A percentile compares a stretch with the other conserved stretches of the same genome.
Conservation (phyloP, 2,888 invertebrate species). For the Chouioia cunea region DNA sequence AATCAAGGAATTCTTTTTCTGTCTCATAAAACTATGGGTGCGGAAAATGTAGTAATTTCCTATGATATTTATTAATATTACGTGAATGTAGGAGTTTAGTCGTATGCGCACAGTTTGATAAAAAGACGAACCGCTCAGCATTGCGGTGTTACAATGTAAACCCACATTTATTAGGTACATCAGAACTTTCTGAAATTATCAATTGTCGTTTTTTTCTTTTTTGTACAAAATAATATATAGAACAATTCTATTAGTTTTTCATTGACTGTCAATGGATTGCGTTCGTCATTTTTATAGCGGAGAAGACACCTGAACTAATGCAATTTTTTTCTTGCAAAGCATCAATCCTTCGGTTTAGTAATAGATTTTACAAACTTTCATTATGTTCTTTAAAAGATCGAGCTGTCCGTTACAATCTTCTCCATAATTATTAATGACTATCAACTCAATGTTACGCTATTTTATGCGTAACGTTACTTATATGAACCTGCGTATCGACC, state of each 20-base stretch:
- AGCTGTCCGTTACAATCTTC: conserved; percentile 14
- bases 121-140: conserved; percentile 13
- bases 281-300: not conserved
- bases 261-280: conserved; percentile 18
- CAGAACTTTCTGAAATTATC: conserved; percentile 4
- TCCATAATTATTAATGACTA: conserved; percentile 2
- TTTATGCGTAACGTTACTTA: conserved; percentile 25
- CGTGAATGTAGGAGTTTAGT: conserved; percentile 15
- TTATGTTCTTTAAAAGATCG: not conserved
- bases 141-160: not conserved
- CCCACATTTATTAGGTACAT: not conserved
- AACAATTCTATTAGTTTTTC: conserved; percentile 12
- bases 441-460: conserved; percentile 23
- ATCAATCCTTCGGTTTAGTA: not conserved
- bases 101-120: conserved; percentile 14
- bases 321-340: conserved; percentile 6
- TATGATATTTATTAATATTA: conserved; percentile 29
- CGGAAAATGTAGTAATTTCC: conserved; percentile 20
- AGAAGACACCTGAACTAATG: conserved; percentile 9
- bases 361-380: not conserved
- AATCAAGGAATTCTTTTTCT: conserved; percentile 22
- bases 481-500: conserved; percentile 32
- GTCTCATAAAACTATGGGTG: conserved; percentile 8
- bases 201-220: not conserved
- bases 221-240: conserved; percentile 30